Evolutionary conservation across 2,113 vertebrate genomes (phyloP).

Genomic region (Mesocricetus auratus): DNA sequence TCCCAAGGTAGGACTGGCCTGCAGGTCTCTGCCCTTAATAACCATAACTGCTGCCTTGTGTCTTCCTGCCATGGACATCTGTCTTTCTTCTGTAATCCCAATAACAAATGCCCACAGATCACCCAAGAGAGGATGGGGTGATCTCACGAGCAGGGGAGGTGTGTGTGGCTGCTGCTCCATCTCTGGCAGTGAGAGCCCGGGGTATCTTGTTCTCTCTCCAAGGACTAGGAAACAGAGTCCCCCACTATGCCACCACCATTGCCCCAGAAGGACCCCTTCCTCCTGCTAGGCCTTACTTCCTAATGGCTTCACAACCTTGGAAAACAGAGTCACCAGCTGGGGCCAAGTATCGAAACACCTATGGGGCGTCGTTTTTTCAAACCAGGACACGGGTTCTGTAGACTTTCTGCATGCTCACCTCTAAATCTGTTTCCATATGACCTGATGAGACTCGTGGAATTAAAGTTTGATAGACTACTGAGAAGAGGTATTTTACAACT

Average conservation of each 20-base stretch:
- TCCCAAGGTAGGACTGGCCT: slow-evolving; percentile 93
- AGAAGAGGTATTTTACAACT: neutral
- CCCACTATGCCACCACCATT: neutral
- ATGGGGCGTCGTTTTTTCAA: neutral
- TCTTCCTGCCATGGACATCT: neutral
- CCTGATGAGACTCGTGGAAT: neutral
- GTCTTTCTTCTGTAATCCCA: neutral
- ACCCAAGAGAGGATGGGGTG: too few species aligned
- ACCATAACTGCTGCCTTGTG: neutral
- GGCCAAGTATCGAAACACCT: neutral
- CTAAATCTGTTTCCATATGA: neutral
- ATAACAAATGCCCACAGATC: neutral
- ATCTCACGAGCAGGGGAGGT: neutral
- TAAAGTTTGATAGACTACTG: neutral
- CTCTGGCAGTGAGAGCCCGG: neutral
- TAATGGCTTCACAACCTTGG: neutral
- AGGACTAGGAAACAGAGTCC: neutral
- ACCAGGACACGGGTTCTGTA: neutral
- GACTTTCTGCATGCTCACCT: neutral
- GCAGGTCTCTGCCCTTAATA: neutral
- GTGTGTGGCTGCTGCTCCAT: neutral
- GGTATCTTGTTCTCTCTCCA: neutral
- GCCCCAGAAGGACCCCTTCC: neutral
- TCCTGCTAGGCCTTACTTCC: neutral
- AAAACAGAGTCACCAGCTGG: neutral